phyloP scores from a whole-genome alignment of 2,888 invertebrate species.

The Teleogryllus oceanicus region DNA sequence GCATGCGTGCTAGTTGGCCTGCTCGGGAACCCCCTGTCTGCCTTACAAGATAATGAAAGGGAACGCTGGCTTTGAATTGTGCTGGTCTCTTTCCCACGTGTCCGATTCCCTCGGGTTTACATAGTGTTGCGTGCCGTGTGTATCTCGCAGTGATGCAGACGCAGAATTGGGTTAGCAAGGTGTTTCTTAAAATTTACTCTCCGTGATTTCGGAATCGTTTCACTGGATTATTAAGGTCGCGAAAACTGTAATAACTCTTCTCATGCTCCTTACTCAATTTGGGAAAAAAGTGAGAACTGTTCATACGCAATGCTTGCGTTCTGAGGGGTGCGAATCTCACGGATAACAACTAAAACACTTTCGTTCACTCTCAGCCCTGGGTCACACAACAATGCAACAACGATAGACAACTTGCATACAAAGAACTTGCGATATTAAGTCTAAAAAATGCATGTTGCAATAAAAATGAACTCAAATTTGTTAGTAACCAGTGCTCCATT shows the following conservation, averaged over 20 bases:
- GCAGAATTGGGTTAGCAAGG: conserved; percentile 6
- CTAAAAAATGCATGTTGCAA: no score
- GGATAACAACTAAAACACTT: not conserved
- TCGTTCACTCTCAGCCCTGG: not conserved
- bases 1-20: not conserved
- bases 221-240: conserved; percentile 1
- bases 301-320: not conserved
- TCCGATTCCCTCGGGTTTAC: not conserved
- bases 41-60: conserved; percentile 1
- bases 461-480: no score
- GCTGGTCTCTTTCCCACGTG: conserved; percentile 18
- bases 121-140: not conserved
- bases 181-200: conserved; percentile 18
- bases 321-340: not conserved
- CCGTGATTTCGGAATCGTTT: conserved; percentile 18
- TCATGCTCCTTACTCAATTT: conserved; percentile 10
- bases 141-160: not conserved
- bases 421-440: no score
- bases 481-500: no score
- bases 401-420: no score
- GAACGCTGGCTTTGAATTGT: not conserved
- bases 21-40: conserved; percentile 18
- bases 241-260: not conserved
- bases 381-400: not conserved
- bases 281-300: not conserved